These are phyloP conservation scores for Periphyllus acericola DNA, from an alignment of 2,888 invertebrate genomes.

Conservation along the genomic window DNA sequence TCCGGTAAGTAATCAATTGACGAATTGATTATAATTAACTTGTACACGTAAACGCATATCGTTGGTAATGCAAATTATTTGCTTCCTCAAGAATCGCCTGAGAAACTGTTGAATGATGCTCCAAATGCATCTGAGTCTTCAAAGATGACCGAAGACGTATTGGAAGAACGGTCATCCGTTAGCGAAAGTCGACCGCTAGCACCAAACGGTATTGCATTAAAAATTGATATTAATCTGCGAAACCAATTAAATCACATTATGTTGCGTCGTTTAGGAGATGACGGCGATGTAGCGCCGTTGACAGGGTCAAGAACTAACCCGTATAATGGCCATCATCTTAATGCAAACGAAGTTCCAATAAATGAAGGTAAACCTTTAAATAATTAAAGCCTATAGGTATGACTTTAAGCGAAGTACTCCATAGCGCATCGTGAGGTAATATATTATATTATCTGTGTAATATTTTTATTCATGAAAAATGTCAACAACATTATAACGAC, in stretches of 20 bases:
- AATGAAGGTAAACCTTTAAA: too few species aligned
- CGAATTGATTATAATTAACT: too few species aligned
- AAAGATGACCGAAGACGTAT: conserved; percentile 26
- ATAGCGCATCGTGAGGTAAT: too few species aligned
- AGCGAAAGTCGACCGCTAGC: background rate
- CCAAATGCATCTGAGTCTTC: conserved; percentile 6
- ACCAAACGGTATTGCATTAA: background rate
- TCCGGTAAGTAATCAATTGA: conserved; percentile 7
- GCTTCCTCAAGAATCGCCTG: background rate
- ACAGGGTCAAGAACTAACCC: background rate
- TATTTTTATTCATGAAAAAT: too few species aligned
- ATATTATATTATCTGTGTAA: too few species aligned
- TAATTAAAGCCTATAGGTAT: too few species aligned
- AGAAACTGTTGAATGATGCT: background rate
- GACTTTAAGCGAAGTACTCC: too few species aligned
- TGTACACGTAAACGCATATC: background rate
- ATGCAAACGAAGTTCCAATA: too few species aligned
- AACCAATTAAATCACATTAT: background rate
- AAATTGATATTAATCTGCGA: too few species aligned
- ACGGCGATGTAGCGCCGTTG: background rate
- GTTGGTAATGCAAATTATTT: background rate
- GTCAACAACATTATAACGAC: too few species aligned
- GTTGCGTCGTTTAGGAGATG: too few species aligned
- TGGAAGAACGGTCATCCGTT: conserved; percentile 24
- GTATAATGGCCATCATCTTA: too few species aligned